phyloP scores from a whole-genome alignment of 2,113 vertebrate genomes.

The Dicerorhinus sumatrensis region DNA sequence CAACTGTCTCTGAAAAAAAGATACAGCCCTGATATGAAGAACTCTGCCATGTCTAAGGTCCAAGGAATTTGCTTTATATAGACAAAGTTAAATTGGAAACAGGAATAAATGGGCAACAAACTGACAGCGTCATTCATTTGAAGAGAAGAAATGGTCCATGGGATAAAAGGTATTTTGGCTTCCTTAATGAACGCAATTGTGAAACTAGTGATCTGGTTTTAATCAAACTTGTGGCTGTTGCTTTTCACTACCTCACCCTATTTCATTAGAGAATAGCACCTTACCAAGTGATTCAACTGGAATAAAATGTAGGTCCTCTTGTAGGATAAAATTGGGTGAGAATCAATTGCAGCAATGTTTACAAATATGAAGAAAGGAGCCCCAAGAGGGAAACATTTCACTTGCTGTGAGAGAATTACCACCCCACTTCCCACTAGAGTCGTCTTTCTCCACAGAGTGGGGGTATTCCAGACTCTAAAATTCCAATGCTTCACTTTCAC shows the following conservation, averaged over 20 bases:
- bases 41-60: not conserved
- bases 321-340: not conserved
- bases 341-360: not conserved
- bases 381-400: not conserved
- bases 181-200: slow-evolving; percentile 48
- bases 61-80: not conserved
- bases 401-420: not conserved
- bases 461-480: not conserved
- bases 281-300: slow-evolving; percentile 38
- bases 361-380: not conserved
- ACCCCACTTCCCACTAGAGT: not conserved
- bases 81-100: slow-evolving; percentile 65
- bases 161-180: slow-evolving; percentile 61
- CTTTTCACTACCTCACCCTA: slow-evolving; percentile 56
- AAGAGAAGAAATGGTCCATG: slow-evolving; percentile 29
- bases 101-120: slow-evolving; percentile 31
- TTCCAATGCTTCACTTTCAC: not conserved
- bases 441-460: not conserved
- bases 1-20: not conserved
- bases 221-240: slow-evolving; percentile 20
- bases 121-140: slow-evolving; percentile 21
- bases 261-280: slow-evolving; percentile 58
- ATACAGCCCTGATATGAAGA: not conserved
- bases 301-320: slow-evolving; percentile 11
- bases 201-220: slow-evolving; percentile 62